Base-by-base conservation (phyloP, 2,888 invertebrate genomes). In the Trichogramma evanescens region DNA sequence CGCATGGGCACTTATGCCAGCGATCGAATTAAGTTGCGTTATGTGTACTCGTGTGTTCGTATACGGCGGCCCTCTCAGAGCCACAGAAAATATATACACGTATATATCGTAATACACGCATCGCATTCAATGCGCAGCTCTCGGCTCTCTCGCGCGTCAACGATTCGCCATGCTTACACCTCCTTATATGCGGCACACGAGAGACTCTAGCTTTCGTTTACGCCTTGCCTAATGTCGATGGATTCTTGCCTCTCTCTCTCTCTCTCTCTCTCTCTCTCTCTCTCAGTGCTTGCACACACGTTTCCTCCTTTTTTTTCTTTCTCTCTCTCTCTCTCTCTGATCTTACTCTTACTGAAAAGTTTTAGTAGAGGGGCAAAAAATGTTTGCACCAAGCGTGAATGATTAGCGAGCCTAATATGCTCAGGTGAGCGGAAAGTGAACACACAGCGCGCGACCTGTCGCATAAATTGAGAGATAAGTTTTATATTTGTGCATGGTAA, bases 11-110 rank as follows among this genome's bases (percentile, higher is more conserved):
- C 44, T 52, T 41, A 26, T 54, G 58, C 42, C 56, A 59, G 59
- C 56, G 59, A 56, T 56, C 59, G 56, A 59, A 57, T 63, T 50
- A 63, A 58, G 55, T 51, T 50, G 56, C 45, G 44, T 39, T 40
- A 48, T 40, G 4, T 26, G 9, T n/a, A 42, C 26, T 26, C 54
- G 26, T 26, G 26, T 26, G 26, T 26, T 26, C 26, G 26, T 26
- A 26, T 26, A 26, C 26, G 26, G 26, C 26, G 26, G 26, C 26
- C 26, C 26, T 26, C 26, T 26, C 26, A 26, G 26, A 26, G 26
- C 26, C 26, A 26, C 26, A 26, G 26, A 26, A 26, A 26, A 26
- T 26, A 3, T 26, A 38, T 56, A 58, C 13, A 48, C 45, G 7
- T 45, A 45, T 45, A 45, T 45, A n/a, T 13, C 10, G 13, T 10